Evolutionary conservation across 2,888 invertebrate genomes (phyloP), one percentile per base, ranked within the genome.

Genomic region (Busseola fusca): DNA sequence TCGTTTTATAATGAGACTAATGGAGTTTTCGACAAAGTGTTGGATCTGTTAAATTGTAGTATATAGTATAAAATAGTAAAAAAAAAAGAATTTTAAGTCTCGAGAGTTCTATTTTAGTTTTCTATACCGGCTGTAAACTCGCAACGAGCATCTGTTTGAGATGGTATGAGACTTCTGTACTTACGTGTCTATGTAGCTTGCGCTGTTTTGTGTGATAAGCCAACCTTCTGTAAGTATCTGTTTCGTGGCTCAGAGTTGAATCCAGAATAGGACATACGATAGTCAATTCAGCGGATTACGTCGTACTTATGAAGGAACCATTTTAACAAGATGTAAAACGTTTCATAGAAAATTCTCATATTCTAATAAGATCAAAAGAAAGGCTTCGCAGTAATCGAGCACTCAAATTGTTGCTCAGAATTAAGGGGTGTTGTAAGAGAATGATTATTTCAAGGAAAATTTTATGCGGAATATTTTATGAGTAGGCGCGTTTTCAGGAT

Each of bases 221-320:
- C 1, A 27, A 45, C 14, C 37, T 72, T 56, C 48, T 64, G 34
- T 5, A 14, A 0, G 0, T 18, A 21, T 18, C 9, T 30, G 4
- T 42, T 40, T 27, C 18, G 7, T 45, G 14, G 3, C 27, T 60
- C 58, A 27, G 3, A 40, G 27, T 62, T 74, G 67, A 64, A 66
- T 72, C 69, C 54, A 78, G 74, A 80, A 78, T 72, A 64, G 65
- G 59, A 70, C 60, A 73, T 69, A 82, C 72, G 78, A 84, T 75
- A 81, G 75, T 80, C 77, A 81, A 82, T 84, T 81, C 65, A 57
- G 10, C 16, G 64, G 67, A 73, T 80, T 80, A 81, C 14, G 54
- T 69, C 50, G 67, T 59, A 56, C 73, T 76, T 59, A 62, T 27
- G 40, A 14, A 64, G 66, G 66, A 62, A 50, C 21, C 66, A 21